Conservation (phyloP, 64 coral and sea anemone genomes). For the Actinia tenebrosa region DNA sequence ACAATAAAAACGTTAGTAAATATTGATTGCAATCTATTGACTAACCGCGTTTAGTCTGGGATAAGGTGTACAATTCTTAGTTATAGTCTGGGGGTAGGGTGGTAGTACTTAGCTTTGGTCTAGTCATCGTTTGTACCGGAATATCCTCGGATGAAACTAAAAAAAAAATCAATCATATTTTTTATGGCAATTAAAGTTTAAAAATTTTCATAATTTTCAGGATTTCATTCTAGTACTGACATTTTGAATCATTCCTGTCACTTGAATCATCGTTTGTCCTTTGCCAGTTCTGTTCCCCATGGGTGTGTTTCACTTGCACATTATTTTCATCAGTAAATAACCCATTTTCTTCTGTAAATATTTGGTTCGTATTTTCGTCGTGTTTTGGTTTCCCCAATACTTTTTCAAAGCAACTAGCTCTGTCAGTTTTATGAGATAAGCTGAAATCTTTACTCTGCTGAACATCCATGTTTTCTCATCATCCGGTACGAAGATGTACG, state of each 20-base stretch:
- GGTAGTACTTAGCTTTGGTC: too few relatives aligned
- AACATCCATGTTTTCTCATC: neutral
- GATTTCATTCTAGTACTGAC: too few relatives aligned
- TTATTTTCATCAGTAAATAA: neutral
- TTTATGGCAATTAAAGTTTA: too few relatives aligned
- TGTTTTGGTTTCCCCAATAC: neutral
- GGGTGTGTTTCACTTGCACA: neutral
- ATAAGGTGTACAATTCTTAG: too few relatives aligned
- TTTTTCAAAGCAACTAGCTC: neutral
- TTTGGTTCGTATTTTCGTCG: neutral
- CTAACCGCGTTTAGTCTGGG: too few relatives aligned
- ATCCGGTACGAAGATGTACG: neutral
- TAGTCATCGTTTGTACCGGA: too few relatives aligned
- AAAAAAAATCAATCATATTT: too few relatives aligned
- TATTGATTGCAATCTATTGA: too few relatives aligned
- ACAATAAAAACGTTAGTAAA: too few relatives aligned
- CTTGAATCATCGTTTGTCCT: constrained; percentile 6
- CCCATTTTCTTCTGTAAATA: neutral
- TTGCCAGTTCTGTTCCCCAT: neutral
- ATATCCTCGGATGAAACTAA: too few relatives aligned
- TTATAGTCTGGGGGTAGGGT: too few relatives aligned
- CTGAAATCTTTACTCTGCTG: neutral
- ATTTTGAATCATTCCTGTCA: neutral
- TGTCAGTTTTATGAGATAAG: neutral
- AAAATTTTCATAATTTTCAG: too few relatives aligned